These are phyloP conservation scores for Fratercula arctica DNA, from an alignment of 2,797 vertebrate genomes.

Conservation along the genomic window DNA sequence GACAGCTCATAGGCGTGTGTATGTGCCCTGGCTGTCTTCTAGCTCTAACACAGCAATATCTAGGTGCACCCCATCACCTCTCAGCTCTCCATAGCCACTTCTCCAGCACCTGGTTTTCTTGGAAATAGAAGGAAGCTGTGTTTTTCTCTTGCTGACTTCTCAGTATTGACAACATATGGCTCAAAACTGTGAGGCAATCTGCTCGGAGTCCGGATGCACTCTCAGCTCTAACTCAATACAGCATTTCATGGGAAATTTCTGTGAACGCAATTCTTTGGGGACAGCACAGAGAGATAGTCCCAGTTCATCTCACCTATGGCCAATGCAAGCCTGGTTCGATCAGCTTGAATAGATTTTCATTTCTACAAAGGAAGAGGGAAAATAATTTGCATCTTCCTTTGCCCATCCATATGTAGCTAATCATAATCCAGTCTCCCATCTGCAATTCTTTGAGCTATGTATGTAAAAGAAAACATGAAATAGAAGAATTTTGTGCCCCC, in stretches of 20 bases:
- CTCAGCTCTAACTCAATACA: slow-evolving; percentile 13
- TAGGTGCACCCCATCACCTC: neutral
- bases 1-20: neutral
- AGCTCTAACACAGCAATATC: neutral
- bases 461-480: slow-evolving; percentile 22
- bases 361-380: neutral
- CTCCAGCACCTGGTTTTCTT: slow-evolving; percentile 10
- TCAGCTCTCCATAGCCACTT: neutral
- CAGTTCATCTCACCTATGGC: neutral
- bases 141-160: slow-evolving; percentile 40
- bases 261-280: neutral
- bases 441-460: neutral
- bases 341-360: neutral
- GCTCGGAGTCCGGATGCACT: slow-evolving; percentile 35
- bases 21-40: neutral
- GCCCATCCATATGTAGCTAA: neutral
- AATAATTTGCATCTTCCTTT: neutral
- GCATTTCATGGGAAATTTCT: neutral
- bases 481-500: neutral
- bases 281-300: neutral
- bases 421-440: neutral
- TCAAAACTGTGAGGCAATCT: slow-evolving; percentile 60
- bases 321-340: neutral
- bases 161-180: slow-evolving; percentile 63
- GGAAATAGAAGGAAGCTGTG: slow-evolving; percentile 41